Conservation (phyloP, 1,140 invertebrate species). For the Tetranychus cinnabarinus region DNA sequence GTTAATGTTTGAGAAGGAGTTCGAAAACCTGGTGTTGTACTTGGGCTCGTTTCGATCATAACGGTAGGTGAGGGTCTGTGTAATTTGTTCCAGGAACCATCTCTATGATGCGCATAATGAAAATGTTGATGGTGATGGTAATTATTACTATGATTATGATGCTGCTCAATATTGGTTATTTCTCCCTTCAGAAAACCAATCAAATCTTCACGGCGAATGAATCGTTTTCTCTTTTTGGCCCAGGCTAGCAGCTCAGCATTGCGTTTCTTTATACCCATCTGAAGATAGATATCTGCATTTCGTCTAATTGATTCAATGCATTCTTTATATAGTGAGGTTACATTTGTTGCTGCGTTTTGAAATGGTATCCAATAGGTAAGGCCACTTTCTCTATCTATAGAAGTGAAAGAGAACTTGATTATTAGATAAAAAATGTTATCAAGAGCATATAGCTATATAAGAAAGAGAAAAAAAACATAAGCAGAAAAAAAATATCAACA, state of each 20-base stretch:
- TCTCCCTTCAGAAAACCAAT: slow-evolving; percentile 45
- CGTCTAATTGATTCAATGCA: slow-evolving; percentile 42
- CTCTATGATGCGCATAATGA: background rate
- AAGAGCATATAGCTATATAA: background rate
- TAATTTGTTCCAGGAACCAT: too few species aligned
- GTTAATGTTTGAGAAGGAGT: slow-evolving; percentile 4
- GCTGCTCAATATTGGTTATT: slow-evolving; percentile 18
- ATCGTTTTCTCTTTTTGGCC: slow-evolving; percentile 42
- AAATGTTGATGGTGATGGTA: slow-evolving; percentile 20
- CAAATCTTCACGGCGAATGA: slow-evolving; percentile 47
- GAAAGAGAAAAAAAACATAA: background rate
- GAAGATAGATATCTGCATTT: slow-evolving; percentile 40
- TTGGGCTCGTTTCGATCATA: background rate
- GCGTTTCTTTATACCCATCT: slow-evolving; percentile 43
- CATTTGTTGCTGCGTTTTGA: slow-evolving; percentile 51
- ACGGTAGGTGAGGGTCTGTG: too few species aligned
- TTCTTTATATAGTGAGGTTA: slow-evolving; percentile 55
- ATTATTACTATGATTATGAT: slow-evolving; percentile 15
- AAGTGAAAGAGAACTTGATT: background rate
- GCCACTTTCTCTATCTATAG: slow-evolving; percentile 17
- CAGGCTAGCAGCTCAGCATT: slow-evolving; percentile 50
- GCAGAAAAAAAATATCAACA: background rate
- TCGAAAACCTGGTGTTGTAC: slow-evolving; percentile 9
- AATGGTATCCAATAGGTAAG: slow-evolving; percentile 48
- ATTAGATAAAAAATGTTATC: background rate